Evolutionary conservation across 1,140 invertebrate genomes (phyloP).

Genomic region (Aplysia californica): DNA sequence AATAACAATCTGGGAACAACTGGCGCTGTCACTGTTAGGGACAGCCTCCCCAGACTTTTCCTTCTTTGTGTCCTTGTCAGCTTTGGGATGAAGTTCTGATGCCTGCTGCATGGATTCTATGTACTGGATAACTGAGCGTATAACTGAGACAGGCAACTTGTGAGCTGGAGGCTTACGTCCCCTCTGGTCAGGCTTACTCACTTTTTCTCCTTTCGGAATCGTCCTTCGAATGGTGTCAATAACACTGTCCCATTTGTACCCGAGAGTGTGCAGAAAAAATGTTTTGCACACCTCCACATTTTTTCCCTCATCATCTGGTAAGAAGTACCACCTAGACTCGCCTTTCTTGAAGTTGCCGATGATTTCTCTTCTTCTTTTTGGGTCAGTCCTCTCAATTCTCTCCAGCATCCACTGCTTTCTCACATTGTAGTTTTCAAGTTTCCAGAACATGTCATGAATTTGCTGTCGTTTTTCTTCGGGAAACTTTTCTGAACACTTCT

Average conservation of each 20-base stretch:
- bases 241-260: conserved; percentile 20
- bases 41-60: background rate
- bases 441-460: conserved; percentile 12
- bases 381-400: background rate
- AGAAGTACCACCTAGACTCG: conserved; percentile 15
- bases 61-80: background rate
- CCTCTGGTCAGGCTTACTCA: background rate
- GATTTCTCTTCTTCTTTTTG: background rate
- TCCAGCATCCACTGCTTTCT: conserved; percentile 13
- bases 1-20: background rate
- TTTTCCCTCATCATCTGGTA: background rate
- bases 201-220: background rate
- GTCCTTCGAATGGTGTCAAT: conserved; percentile 15
- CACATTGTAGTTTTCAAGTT: background rate
- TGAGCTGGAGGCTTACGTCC: conserved; percentile 13
- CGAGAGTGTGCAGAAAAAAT: conserved; percentile 17
- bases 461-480: background rate
- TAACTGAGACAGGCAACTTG: background rate
- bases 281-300: conserved; percentile 7
- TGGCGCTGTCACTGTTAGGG: background rate
- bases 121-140: conserved; percentile 9
- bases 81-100: background rate
- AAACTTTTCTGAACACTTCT: conserved; percentile 13
- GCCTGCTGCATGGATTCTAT: conserved; percentile 7
- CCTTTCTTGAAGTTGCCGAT: conserved; percentile 3